Base-by-base conservation (phyloP, 2,797 vertebrate species). In the Pipistrellus nathusii region DNA sequence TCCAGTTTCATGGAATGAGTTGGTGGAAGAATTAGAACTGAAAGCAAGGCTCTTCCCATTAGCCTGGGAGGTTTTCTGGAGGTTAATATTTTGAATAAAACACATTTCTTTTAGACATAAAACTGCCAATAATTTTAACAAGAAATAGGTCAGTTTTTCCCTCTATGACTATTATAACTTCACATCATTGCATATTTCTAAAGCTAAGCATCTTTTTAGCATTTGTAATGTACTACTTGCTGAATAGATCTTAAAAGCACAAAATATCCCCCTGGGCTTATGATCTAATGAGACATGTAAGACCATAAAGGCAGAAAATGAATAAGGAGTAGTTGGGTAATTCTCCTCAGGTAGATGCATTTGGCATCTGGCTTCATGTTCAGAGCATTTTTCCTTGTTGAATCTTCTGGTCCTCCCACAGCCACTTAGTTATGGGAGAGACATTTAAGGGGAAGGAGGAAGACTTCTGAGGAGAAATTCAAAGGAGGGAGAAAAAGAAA, bases 201-300 rank as follows among this genome's bases (percentile, higher is more conserved):
- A 95, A 90, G 91, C 93, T 94, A 96, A 96, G 94, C 93, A 94
- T 96, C 95, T 95, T 94, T 93, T 93, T 48, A 91, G 80, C 80
- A 80, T 73, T 94, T 57, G 59, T 90, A 86, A 94, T 88, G 38
- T 88, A 64, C 66, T 68, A 12, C 48, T 81, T 90, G 88, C 66
- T 86, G 95, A 95, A 86, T 73, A 64, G 88, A 95, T 89, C 38
- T 75, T 92, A 95, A 96, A 97, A 89, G 71, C 76, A 82, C 62
- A 64, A 69, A 81, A 96, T 94, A 51, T 93, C 95, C 95, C 90
- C 15, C 5, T 90, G 95, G 93, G 95, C 87, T 73, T 86, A 85
- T 81, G 85, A 81, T 86, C 91, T 96, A 92, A 96, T 77, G 86
- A 96, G 93, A 94, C 76, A 71, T n/a, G 46, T 55, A 87, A 73